Base-by-base conservation (phyloP, 2,113 vertebrate species). In the Nothoprocta perdicaria region DNA sequence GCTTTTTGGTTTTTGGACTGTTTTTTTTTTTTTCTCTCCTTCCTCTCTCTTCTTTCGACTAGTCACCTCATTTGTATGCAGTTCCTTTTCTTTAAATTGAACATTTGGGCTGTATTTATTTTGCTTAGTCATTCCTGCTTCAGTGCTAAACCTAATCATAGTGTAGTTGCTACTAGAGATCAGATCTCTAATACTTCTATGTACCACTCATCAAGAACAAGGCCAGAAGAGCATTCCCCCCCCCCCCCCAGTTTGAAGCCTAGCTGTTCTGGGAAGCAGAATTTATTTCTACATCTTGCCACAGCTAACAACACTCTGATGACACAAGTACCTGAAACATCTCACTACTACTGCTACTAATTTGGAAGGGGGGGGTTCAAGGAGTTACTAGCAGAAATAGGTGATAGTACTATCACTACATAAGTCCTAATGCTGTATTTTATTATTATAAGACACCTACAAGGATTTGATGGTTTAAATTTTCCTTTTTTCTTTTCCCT, bases 101-200 rank as follows among this genome's bases (percentile, higher is more conserved):
- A 67, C n/a, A 35, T 4, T 73, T 80, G 41, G 48, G 77, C 65
- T 71, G 78, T 61, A 83, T 86, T 91, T 94, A 63, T 89, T 92
- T 94, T 74, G 50, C 61, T 85, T 53, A 41, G 26, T 66, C 29
- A 80, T 45, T 88, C 21, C 68, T 78, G 65, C 68, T 86, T 41
- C 73, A 83, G 31, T 14, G 46, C 86, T 71, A 80, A 80, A 58
- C 29, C n/a, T 16, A 57, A 85, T 45, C 3, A 1, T 35, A 50
- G 23, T 69, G 65, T 48, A 88, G 31, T 18, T 89, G 40, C 55
- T 71, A 7, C 27, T 86, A 76, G 18, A 55, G 61, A 77, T 58
- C 60, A 27, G 12, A 33, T 91, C 29, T 88, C 55, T 58, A 65
- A 4, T 40, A 62, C 13, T 19, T 69, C 60, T 69, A 35, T 38